Percentiles rank a stretch among this genome's conserved stretches.
phyloP scores from a whole-genome alignment of 2,113 vertebrate species.

The Sinocyclocheilus rhinocerous region DNA sequence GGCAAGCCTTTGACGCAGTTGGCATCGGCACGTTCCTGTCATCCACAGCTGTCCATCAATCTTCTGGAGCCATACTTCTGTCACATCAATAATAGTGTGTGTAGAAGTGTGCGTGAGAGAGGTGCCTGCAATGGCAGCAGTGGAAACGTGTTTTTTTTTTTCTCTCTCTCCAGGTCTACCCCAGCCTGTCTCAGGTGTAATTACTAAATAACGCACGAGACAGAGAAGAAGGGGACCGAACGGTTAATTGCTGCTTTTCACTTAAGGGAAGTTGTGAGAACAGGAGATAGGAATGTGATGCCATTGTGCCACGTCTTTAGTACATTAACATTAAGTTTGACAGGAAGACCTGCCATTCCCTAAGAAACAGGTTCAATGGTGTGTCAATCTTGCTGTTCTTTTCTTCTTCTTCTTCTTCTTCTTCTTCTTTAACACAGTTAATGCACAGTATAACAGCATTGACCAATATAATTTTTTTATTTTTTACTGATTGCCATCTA shows the following conservation, averaged over 20 bases:
- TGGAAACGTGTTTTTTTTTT: background rate
- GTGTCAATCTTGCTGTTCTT: background rate
- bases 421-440: background rate
- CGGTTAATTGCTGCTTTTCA: slow-evolving; percentile 17
- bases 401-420: no score
- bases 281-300: slow-evolving; percentile 10
- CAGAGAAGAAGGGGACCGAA: background rate
- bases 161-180: background rate
- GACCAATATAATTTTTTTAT: background rate
- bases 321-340: slow-evolving; percentile 1
- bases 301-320: background rate
- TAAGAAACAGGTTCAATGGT: background rate
- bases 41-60: slow-evolving; percentile 73
- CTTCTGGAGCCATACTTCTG: slow-evolving; percentile 70
- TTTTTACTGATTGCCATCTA: no score
- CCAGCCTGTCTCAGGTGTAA: slow-evolving; percentile 28
- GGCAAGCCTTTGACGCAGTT: slow-evolving; percentile 77
- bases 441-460: background rate
- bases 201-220: slow-evolving; percentile 35
- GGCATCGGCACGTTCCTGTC: slow-evolving; percentile 71
- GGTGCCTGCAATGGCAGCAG: slow-evolving; percentile 9
- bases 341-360: background rate
- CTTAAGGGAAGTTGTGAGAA: background rate
- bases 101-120: background rate
- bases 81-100: slow-evolving; percentile 66